Base-by-base conservation (phyloP, 2,797 vertebrate species). In the Gymnodraco acuticeps region DNA sequence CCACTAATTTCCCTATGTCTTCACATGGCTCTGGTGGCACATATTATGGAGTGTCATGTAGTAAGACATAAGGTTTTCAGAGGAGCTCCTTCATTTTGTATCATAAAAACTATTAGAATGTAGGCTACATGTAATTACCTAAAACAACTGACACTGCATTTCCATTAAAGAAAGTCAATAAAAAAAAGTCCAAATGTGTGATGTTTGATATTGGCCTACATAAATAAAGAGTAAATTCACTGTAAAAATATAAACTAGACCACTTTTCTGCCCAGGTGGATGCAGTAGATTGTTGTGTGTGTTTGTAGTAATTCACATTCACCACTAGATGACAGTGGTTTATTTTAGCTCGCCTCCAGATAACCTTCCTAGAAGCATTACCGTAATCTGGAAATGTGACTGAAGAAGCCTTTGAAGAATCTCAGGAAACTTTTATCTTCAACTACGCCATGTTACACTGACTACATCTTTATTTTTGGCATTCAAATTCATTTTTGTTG, bases 301-400 rank as follows among this genome's bases (percentile, higher is more conserved):
- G 14, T 50, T 2, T 85, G 85, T 53, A 75, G 23, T 77, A 11
- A 62, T 14, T 19, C 7, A 41, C 8, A 41, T 1, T 73, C 3
- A 73, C 88, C 88, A 82, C 79, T 77, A 86, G 92, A 73, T 84
- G 85, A 0, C 82, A 69, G 31, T 69, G 47, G 68, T 82, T 31
- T 66, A 52, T n/a, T 75, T 27, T 81, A 60, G 64, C 62, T 77
- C 2, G 1, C 11, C 33, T 76, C 50, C 73, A 74, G 10, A 50
- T 6, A 10, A n/a, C 60, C 12, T 78, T 78, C 73, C 47, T 10
- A 14, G 73, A 80, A 78, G 55, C 33, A 48, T 80, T 78, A 83
- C 75, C 38, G 13, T 87, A 87, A 83, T 87, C 64, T 78, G 14
- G 63, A 80, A 84, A 88, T 70, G 68, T 33, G 77, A 56, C 67